phyloP scores from a whole-genome alignment of 1,140 invertebrate species.

The Steinernema khuongi region DNA sequence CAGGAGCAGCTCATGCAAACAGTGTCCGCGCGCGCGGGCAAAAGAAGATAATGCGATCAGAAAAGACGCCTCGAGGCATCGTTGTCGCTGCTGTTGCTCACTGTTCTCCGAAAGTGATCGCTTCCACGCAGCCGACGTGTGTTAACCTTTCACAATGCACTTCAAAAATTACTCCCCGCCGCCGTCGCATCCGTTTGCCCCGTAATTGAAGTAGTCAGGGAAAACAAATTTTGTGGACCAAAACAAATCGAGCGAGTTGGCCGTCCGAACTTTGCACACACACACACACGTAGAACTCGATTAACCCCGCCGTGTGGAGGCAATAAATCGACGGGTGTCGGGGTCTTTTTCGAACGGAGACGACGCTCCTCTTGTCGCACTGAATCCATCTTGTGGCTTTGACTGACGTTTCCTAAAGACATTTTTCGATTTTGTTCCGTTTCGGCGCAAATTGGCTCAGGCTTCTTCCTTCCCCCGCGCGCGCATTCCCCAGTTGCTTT shows the following conservation, averaged over 20 bases:
- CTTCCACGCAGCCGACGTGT: neutral
- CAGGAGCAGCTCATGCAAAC: neutral
- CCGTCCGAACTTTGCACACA: too few relatives aligned
- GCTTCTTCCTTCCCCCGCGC: neutral
- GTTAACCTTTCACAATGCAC: neutral
- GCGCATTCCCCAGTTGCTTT: neutral
- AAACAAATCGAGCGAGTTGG: neutral
- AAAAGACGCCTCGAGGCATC: neutral
- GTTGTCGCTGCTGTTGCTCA: neutral
- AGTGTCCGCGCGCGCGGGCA: neutral
- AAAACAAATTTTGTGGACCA: neutral
- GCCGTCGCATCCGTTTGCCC: neutral
- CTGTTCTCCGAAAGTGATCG: neutral
- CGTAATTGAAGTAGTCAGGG: neutral
- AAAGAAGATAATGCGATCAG: neutral
- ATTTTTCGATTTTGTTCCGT: slow-evolving; percentile 17
- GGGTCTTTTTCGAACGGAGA: neutral
- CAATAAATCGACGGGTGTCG: too few relatives aligned
- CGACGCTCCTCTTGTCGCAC: neutral
- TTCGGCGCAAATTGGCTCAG: slow-evolving; percentile 7
- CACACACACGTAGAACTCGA: neutral
- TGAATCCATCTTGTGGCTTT: neutral
- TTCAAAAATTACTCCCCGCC: neutral
- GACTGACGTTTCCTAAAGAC: neutral
- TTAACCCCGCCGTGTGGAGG: neutral